Percentiles rank a stretch among this genome's conserved stretches.
Evolutionary conservation across 2,888 invertebrate species (phyloP).

Genomic region (Chaetoderma sp.): DNA sequence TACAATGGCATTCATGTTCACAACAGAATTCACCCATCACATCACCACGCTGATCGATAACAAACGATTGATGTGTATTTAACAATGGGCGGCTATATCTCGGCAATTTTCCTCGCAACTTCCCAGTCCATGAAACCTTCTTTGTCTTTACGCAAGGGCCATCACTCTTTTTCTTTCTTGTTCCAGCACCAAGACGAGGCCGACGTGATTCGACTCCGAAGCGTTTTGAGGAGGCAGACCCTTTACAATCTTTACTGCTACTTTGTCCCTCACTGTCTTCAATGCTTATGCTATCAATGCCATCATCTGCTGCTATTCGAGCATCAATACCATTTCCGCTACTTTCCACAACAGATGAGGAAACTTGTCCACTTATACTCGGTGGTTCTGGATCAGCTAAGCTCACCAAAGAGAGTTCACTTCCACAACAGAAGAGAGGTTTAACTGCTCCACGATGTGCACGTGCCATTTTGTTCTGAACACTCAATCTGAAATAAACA

Average conservation of each 20-base stretch:
- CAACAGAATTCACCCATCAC: no score
- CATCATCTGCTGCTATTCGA: no score
- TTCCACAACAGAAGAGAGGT: slow-evolving; percentile 63
- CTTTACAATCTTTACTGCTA: background rate
- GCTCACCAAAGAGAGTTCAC: slow-evolving; percentile 58
- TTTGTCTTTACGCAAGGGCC: background rate
- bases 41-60: no score
- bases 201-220: background rate
- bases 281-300: no score
- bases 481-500: no score
- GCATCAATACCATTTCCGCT: background rate
- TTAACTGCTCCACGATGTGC: slow-evolving; percentile 53
- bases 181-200: background rate
- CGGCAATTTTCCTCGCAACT: slow-evolving; percentile 47
- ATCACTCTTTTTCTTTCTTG: background rate
- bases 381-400: slow-evolving; percentile 31
- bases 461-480: no score
- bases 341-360: background rate
- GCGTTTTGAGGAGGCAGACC: background rate
- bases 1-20: no score
- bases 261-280: background rate
- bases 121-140: slow-evolving; percentile 54
- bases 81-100: no score
- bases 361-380: background rate
- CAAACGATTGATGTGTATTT: no score